Conservation (phyloP, 2,888 invertebrate genomes). For the Heliconius sara region DNA sequence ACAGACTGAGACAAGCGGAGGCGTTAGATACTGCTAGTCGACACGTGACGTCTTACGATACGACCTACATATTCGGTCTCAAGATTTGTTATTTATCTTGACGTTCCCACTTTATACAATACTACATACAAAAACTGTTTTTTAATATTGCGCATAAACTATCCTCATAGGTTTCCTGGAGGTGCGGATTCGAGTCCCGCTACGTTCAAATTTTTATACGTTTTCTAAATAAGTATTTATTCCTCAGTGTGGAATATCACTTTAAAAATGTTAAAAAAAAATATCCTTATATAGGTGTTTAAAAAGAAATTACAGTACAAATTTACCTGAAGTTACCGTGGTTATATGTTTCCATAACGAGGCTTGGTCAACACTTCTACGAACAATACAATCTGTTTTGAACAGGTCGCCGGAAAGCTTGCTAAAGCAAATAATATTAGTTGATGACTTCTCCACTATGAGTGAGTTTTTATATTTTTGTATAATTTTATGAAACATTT, state of each 20-base stretch:
- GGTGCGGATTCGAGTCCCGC: too few species aligned
- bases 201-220: too few species aligned
- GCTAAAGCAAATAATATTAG: slow-evolving; percentile 94
- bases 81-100: too few species aligned
- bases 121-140: neutral
- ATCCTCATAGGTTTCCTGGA: slow-evolving; percentile 80
- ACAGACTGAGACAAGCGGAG: too few species aligned
- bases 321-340: slow-evolving; percentile 91
- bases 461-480: slow-evolving; percentile 81
- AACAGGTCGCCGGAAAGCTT: slow-evolving; percentile 93
- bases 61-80: too few species aligned
- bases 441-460: slow-evolving; percentile 97
- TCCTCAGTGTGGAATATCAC: too few species aligned
- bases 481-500: neutral
- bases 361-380: slow-evolving; percentile 96
- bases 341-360: slow-evolving; percentile 98
- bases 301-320: slow-evolving; percentile 80
- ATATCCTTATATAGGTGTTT: slow-evolving; percentile 86
- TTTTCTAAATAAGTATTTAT: too few species aligned
- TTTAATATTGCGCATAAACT: neutral
- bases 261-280: too few species aligned
- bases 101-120: neutral
- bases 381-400: slow-evolving; percentile 97
- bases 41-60: too few species aligned
- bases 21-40: too few species aligned